Conservation (phyloP, 1,140 invertebrate species). For the Drosophila pectinifera region DNA sequence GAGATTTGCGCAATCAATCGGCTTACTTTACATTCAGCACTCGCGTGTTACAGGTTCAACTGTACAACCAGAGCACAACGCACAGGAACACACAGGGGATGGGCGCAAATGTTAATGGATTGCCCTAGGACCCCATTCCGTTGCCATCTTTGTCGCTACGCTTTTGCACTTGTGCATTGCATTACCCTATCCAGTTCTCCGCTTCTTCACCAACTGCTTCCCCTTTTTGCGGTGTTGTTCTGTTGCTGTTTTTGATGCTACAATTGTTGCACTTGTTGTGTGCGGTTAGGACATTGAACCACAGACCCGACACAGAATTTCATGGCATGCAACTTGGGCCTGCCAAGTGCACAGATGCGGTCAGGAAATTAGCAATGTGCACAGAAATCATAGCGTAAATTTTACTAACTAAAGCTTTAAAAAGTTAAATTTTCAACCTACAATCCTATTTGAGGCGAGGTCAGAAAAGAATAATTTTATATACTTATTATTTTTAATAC, state of each 20-base stretch:
- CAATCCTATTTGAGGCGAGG: no score
- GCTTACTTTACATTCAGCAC: constrained; percentile 1
- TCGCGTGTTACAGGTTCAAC: constrained; percentile 45
- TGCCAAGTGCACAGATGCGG: constrained; percentile 16
- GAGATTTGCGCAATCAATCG: constrained; percentile 10
- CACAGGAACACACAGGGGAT: constrained; percentile 6
- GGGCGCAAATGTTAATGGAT: constrained; percentile 53
- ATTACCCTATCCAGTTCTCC: constrained; percentile 21
- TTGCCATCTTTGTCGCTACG: constrained; percentile 49
- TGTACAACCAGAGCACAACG: constrained; percentile 25
- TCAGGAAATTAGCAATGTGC: constrained; percentile 8
- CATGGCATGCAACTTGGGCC: constrained; percentile 35
- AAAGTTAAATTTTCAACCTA: no score
- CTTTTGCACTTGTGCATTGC: constrained; percentile 41
- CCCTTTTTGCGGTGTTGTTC: constrained; percentile 28
- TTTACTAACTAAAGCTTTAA: neutral
- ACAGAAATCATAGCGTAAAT: neutral
- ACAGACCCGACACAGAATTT: constrained; percentile 39
- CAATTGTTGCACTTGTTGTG: constrained; percentile 74
- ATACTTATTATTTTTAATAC: no score
- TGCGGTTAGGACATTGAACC: constrained; percentile 77
- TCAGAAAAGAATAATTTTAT: no score
- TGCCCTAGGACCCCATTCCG: constrained; percentile 60
- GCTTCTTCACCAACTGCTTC: constrained; percentile 26
- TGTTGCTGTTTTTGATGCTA: constrained; percentile 44